Conservation (phyloP, 2,797 vertebrate genomes). For the Allenopithecus nigroviridis region DNA sequence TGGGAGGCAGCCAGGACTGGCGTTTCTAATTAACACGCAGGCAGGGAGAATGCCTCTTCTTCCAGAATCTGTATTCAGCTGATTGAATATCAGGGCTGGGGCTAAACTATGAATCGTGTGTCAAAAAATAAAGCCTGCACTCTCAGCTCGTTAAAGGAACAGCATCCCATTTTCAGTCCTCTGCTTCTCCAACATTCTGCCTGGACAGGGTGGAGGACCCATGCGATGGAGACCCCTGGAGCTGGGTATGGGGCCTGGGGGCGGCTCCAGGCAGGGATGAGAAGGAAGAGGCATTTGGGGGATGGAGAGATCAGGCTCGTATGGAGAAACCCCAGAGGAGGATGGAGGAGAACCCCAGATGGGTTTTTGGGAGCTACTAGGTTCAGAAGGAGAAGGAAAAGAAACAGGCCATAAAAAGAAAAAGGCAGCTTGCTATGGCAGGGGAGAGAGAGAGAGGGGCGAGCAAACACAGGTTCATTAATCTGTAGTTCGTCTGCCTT, state of each 20-base stretch:
- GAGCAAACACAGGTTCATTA: slow-evolving; percentile 89
- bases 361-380: background rate
- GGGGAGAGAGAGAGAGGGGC: slow-evolving; percentile 73
- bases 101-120: slow-evolving; percentile 68
- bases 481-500: slow-evolving; percentile 88
- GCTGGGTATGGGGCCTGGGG: background rate
- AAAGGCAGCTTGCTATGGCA: slow-evolving; percentile 54
- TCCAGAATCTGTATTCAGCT: slow-evolving; percentile 55
- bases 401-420: slow-evolving; percentile 3
- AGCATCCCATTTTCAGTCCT: slow-evolving; percentile 68
- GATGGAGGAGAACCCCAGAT: background rate
- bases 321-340: background rate
- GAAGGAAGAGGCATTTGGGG: background rate
- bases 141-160: slow-evolving; percentile 71
- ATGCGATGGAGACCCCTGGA: slow-evolving; percentile 28
- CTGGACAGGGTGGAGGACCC: slow-evolving; percentile 51
- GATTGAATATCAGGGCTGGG: slow-evolving; percentile 73
- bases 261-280: background rate
- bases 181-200: slow-evolving; percentile 62
- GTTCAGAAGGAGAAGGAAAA: background rate
- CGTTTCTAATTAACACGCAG: slow-evolving; percentile 81
- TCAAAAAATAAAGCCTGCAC: slow-evolving; percentile 76
- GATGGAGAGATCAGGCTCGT: background rate
- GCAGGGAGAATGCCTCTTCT: slow-evolving; percentile 75
- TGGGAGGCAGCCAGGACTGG: slow-evolving; percentile 60